These are phyloP conservation scores for Planiliza haematocheilus DNA, from an alignment of 2,113 vertebrate genomes.

Conservation along the genomic window DNA sequence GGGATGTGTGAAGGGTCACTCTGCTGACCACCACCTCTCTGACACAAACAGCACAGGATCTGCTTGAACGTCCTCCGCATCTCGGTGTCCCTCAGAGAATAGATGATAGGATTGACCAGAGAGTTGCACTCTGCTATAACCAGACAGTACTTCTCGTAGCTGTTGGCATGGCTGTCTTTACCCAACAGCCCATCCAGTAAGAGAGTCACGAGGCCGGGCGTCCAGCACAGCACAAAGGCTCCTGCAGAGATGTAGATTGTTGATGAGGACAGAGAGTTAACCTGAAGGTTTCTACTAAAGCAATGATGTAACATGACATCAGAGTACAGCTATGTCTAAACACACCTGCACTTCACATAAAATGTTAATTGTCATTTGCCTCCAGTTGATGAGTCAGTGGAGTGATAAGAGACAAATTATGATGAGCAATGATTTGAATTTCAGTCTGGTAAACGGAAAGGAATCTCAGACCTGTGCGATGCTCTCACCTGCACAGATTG, in stretches of 20 bases:
- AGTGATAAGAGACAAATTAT: not conserved
- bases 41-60: slow-evolving; percentile 87
- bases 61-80: slow-evolving; percentile 90
- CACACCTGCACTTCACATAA: not conserved
- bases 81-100: slow-evolving; percentile 90
- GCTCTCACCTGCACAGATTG: too few relatives aligned
- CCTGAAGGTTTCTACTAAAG: not conserved
- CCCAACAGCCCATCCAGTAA: slow-evolving; percentile 89
- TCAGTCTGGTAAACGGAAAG: too few relatives aligned
- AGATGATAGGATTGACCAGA: slow-evolving; percentile 91
- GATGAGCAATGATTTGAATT: not conserved
- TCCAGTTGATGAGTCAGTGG: not conserved
- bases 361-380: too few relatives aligned
- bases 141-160: slow-evolving; percentile 91
- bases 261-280: not conserved
- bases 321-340: not conserved
- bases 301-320: not conserved
- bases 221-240: slow-evolving; percentile 95
- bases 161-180: slow-evolving; percentile 81
- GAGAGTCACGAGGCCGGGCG: slow-evolving; percentile 89
- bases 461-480: too few relatives aligned
- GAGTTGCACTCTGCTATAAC: slow-evolving; percentile 93
- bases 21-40: slow-evolving; percentile 32
- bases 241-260: slow-evolving; percentile 77
- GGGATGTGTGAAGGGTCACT: slow-evolving; percentile 35